Conservation (phyloP, 2,888 invertebrate genomes). For the Hyppa rectilinea region DNA sequence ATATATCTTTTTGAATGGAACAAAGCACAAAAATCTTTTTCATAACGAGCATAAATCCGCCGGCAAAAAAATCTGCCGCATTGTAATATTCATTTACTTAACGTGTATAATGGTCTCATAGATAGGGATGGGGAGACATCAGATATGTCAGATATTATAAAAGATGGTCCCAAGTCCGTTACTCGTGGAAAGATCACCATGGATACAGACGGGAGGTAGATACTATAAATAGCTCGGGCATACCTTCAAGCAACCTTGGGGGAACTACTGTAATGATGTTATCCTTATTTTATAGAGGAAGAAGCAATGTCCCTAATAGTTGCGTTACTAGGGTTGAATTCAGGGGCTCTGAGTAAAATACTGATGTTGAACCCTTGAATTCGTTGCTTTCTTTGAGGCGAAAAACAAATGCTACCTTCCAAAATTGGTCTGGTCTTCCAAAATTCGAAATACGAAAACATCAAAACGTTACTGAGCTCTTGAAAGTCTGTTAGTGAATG, state of each 20-base stretch:
- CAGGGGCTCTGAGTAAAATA: constrained; percentile 10
- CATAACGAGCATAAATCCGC: constrained; percentile 7
- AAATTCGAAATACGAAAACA: neutral
- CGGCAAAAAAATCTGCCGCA: neutral
- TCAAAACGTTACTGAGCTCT: neutral
- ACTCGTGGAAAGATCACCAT: constrained; percentile 27
- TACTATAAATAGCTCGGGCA: constrained; percentile 8
- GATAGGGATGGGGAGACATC: neutral
- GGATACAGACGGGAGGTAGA: constrained; percentile 18
- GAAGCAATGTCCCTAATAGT: neutral
- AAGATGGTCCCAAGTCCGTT: constrained; percentile 4
- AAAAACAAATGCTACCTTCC: neutral
- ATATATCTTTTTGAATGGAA: neutral
- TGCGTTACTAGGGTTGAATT: constrained; percentile 5
- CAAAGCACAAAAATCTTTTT: constrained; percentile 1
- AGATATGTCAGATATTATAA: constrained; percentile 10
- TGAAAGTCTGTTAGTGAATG: neutral
- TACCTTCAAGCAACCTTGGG: constrained; percentile 8
- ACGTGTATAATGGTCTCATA: constrained; percentile 17
- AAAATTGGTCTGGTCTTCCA: neutral
- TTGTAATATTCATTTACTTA: constrained; percentile 11
- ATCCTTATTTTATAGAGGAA: constrained; percentile 10
- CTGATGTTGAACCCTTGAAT: neutral
- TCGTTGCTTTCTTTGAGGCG: too few species aligned
- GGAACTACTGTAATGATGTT: constrained; percentile 27